Evolutionary conservation across 1,140 invertebrate genomes (phyloP), one percentile per base, ranked within the genome.

Genomic region (Drosophila gunungcola): DNA sequence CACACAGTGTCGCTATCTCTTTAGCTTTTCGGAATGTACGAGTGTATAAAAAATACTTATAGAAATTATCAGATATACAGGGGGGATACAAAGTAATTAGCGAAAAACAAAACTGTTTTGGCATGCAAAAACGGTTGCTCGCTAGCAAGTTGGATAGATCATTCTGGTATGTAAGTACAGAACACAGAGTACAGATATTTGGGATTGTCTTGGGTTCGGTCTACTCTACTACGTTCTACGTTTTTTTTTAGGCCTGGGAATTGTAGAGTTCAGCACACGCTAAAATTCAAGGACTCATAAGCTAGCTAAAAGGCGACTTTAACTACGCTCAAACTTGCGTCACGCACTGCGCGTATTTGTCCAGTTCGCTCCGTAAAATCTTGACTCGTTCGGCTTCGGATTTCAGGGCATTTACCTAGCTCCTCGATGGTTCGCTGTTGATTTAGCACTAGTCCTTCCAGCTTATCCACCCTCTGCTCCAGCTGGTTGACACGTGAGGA

Each of bases 371-470:
- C 64, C 95, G 94, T 42, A 95, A 69, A 16, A 94, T 86, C 78
- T 93, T 93, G 12, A 95, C 92, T 73, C 94, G 93, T 62, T 95
- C 94, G 4, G 93, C 93, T 84, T 95, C 95, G 29, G 93, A 80
- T 5, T 93, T 92, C 45, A 95, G 79, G 69, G 93, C 93, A 7
- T 88, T 92, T 34, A 92, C 92, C 63, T n/a, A 95, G 85, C 32
- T 95, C 94, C 39, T 95, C 94, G 39, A 95, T 94, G 55, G 93
- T 93, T 10, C 93, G 92, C 73, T 94, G 94, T 92, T 95, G 94
- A 73, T 93, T 92, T 84, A 94, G 93, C 74, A 95, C 92, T 51
- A 94, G 84, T 43, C 92, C 91, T 91, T 95, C 95, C 67, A 95
- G 80, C 80, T 94, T 94, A 54, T 93, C 92, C 80, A 95, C 93